Conservation (phyloP, 2,888 invertebrate species). For the Tenthredo scrophulariae region DNA sequence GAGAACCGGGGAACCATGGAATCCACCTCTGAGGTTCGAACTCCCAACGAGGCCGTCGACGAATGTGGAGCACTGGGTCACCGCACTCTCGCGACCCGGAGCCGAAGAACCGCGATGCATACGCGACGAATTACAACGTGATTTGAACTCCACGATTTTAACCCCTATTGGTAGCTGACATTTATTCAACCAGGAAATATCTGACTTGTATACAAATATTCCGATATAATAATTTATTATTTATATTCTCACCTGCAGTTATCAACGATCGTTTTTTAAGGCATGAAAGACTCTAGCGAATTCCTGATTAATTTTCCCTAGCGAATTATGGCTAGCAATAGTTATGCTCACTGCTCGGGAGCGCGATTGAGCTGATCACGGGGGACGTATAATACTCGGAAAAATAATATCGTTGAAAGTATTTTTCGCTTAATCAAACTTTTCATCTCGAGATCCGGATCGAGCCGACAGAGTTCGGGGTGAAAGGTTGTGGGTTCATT, state of each 20-base stretch:
- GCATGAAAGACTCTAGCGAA: background rate
- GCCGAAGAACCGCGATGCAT: conserved; percentile 46
- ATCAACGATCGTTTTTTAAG: background rate
- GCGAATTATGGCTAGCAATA: background rate
- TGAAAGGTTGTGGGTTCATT: conserved; percentile 31
- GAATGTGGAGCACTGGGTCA: conserved; percentile 77
- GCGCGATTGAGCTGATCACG: conserved; percentile 25
- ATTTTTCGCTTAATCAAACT: conserved; percentile 23
- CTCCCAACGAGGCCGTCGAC: conserved; percentile 58
- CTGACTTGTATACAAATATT: background rate
- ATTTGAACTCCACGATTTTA: conserved; percentile 30
- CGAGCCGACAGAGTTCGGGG: conserved; percentile 22
- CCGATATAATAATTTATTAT: background rate
- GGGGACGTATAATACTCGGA: conserved; percentile 4
- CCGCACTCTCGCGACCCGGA: conserved; percentile 70
- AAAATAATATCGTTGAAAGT: background rate
- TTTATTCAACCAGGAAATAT: conserved; percentile 18
- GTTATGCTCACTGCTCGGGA: background rate
- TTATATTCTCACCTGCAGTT: background rate
- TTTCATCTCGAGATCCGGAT: conserved; percentile 27
- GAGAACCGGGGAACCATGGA: conserved; percentile 45
- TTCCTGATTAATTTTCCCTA: conserved; percentile 17
- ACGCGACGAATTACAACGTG: conserved; percentile 45
- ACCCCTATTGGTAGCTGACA: background rate
- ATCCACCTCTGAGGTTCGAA: conserved; percentile 48